A percentile compares a stretch with the other conserved stretches of the same genome.
Evolutionary conservation across 2,888 invertebrate genomes (phyloP).

Genomic region (Seira musarum): DNA sequence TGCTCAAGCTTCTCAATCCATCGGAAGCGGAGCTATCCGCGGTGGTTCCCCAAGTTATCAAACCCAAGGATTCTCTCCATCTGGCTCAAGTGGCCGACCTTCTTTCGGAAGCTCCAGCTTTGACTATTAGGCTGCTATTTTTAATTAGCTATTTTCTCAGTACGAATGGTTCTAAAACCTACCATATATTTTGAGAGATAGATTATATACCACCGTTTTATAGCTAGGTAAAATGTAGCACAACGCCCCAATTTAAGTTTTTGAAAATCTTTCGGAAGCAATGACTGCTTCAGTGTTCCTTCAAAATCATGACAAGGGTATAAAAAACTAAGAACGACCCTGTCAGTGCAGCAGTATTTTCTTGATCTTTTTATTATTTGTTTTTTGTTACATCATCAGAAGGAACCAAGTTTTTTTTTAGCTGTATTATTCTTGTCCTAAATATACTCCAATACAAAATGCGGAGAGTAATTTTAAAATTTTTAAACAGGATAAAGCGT

Average conservation of each 20-base stretch:
- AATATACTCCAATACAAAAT: too few species aligned
- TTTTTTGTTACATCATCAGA: conserved; percentile 18
- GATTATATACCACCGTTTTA: conserved; percentile 33
- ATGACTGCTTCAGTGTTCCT: conserved; percentile 11
- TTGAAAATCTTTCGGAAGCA: background rate
- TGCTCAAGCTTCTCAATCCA: conserved; percentile 22
- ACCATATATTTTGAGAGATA: conserved; percentile 19
- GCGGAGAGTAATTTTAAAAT: too few species aligned
- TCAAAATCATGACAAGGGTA: background rate
- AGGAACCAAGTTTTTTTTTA: too few species aligned
- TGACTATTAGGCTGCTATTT: conserved; percentile 39
- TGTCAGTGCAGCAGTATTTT: background rate
- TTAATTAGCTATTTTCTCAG: conserved; percentile 23
- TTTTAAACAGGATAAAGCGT: too few species aligned
- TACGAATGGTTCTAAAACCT: conserved; percentile 37
- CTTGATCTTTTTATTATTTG: conserved; percentile 1
- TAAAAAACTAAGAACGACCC: background rate
- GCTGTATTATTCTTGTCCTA: too few species aligned
- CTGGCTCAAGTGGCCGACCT: conserved; percentile 36
- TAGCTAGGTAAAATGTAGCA: conserved; percentile 30
- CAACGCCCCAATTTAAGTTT: conserved; percentile 23
- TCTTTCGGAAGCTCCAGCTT: conserved; percentile 28
- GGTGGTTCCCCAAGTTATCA: conserved; percentile 46
- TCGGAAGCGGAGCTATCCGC: conserved; percentile 23
- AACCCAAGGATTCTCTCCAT: conserved; percentile 49